Evolutionary conservation across 2,888 invertebrate species (phyloP).

Genomic region (Pilophorus perplexus): DNA sequence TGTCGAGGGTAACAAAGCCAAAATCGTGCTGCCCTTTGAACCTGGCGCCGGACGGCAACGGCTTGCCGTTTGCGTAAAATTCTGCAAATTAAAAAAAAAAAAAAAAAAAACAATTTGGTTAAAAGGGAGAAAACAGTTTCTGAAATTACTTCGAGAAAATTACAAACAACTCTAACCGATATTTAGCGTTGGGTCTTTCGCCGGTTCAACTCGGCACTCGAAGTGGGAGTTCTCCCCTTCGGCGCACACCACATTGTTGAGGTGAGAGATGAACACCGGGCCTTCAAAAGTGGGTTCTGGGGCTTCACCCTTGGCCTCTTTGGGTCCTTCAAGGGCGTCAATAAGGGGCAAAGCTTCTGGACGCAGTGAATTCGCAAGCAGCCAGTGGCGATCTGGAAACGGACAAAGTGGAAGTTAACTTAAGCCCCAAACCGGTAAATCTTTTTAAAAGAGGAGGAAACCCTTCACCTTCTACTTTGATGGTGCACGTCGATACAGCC

Average conservation of each 20-base stretch:
- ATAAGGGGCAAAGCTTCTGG: slow-evolving; percentile 85
- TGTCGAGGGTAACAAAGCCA: slow-evolving; percentile 89
- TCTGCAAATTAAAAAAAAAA: slow-evolving; percentile 55
- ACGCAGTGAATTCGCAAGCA: slow-evolving; percentile 81
- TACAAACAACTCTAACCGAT: slow-evolving; percentile 56
- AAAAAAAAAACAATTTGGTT: too few species aligned
- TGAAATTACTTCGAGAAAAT: too few species aligned
- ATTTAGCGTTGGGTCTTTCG: slow-evolving; percentile 83
- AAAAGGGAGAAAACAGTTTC: too few species aligned
- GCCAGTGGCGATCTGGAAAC: slow-evolving; percentile 72
- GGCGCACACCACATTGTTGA: slow-evolving; percentile 84
- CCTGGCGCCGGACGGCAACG: slow-evolving; percentile 81
- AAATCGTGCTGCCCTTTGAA: slow-evolving; percentile 94
- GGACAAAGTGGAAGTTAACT: background rate
- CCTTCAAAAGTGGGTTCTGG: slow-evolving; percentile 78
- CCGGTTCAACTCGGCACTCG: slow-evolving; percentile 88
- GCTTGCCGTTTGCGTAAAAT: slow-evolving; percentile 93
- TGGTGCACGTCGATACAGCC: slow-evolving; percentile 86
- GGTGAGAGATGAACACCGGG: slow-evolving; percentile 84
- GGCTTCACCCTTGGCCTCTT: slow-evolving; percentile 63
- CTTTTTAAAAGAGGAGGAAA: too few species aligned
- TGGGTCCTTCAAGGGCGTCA: slow-evolving; percentile 79
- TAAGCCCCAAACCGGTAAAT: too few species aligned
- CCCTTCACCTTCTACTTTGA: slow-evolving; percentile 69
- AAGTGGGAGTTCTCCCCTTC: slow-evolving; percentile 88